Evolutionary conservation across 2,888 invertebrate species (phyloP).

Genomic region (Sthenelais limicola): DNA sequence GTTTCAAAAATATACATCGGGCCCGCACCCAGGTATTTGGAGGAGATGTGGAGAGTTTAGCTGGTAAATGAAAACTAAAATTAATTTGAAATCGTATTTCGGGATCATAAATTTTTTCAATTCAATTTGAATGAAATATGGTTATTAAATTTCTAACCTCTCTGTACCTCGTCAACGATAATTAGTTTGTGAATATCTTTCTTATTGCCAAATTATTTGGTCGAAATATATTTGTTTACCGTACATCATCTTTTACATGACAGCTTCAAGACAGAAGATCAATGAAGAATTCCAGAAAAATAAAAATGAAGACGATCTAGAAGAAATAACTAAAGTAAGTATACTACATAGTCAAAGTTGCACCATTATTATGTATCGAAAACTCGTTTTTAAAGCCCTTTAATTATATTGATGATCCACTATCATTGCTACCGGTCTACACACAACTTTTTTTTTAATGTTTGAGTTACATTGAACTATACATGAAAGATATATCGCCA

Average conservation of each 20-base stretch:
- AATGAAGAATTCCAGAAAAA: conserved; percentile 19
- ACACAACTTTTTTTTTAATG: no score
- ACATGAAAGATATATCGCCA: no score
- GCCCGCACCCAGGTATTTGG: conserved; percentile 7
- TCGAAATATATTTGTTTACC: background rate
- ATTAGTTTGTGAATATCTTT: background rate
- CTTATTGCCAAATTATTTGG: background rate
- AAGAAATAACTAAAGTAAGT: conserved; percentile 22
- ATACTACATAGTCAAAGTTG: no score
- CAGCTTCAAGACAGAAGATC: conserved; percentile 17
- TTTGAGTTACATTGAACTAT: no score
- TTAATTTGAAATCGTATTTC: background rate
- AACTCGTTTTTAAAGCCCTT: no score
- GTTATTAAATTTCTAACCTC: background rate
- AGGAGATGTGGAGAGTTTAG: background rate
- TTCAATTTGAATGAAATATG: background rate
- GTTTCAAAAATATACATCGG: background rate
- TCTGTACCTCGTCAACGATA: background rate
- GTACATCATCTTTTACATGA: background rate
- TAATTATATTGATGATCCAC: no score
- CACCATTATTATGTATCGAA: no score
- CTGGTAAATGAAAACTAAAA: background rate
- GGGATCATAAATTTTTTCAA: background rate
- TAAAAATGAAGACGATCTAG: conserved; percentile 13
- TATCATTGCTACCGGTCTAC: no score